Base-by-base conservation (phyloP, 2,797 vertebrate genomes). In the Danionella dracula region DNA sequence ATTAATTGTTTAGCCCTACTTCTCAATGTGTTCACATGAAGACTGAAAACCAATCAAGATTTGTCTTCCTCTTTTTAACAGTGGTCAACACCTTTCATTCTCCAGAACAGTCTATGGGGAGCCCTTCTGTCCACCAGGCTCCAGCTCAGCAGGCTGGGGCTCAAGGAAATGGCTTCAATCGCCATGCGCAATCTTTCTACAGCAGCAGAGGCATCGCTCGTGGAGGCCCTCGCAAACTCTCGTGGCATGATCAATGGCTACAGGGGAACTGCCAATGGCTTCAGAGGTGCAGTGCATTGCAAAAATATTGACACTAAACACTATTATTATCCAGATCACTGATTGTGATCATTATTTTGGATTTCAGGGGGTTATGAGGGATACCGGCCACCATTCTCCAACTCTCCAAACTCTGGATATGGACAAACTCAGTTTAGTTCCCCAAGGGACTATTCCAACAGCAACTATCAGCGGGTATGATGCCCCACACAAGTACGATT, bases 161-260 rank as follows among this genome's bases (percentile, higher is more conserved):
- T 31, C 95, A 94, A 72, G 94, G 85, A 68, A 80, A 90, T 40
- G 93, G 92, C 21, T 99, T 98, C 45, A 84, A 88, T 70, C 88
- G 94, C 35, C 93, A 92, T 80, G 79, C 82, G 70, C 95, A 98
- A 85, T 92, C 95, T 77, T 99, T 95, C 73, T 99, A 98, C 73
- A 99, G 93, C 80, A 97, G 93, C 80, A 90, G 95, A 69, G 93
- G 92, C 55, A 92, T 98, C 81, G 87, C 94, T 45, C 93, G 94
- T 15, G 94, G 96, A 1, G 94, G 93, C 13, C 90, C 94, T 50
- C 92, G 95, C 20, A 95, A 94, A n/a, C 7, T 84, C 93, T 71
- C 85, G 94, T 40, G 94, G 95, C 59, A 86, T 95, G 84, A 94
- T 97, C 83, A 99, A 97, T 2, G 95, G 96, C 57, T 99, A 98